Base-by-base conservation (phyloP, 1,140 invertebrate genomes). In the Caerostris darwini region DNA sequence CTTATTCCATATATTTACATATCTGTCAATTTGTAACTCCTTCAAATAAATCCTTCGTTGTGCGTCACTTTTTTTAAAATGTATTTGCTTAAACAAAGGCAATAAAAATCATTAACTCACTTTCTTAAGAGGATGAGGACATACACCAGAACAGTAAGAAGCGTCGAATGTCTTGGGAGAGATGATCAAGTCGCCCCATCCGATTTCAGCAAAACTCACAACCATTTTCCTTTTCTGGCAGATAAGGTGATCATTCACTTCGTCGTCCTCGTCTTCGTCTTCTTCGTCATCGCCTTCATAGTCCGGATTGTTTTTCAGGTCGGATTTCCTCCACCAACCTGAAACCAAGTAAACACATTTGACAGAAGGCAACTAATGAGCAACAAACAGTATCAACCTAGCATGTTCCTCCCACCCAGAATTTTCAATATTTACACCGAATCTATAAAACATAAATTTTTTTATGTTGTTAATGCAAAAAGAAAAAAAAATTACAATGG, bases 101-200 rank as follows among this genome's bases (percentile, higher is more conserved):
- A 6, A 34, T n/a, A 67, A 67, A 10, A 12, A 6, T 19, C 56
- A 19, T 85, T 17, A 17, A 10, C 90, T 57, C 50, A 94, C 92
- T 69, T 94, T 94, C 57, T 82, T 94, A 3, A 89, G 69, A n/a
- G 92, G 92, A 7, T 94, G 83, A 96, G 98, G 98, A 95, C 99
- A 99, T 96, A 98, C 98, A 5, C 99, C 99, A 95, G 97, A 97
- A 96, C 99, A 99, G 95, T 98, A 99, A 96, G 98, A 99, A 0
- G 98, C 98, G 19, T 98, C 97, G 95, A 98, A 99, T 12, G 98
- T 98, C 95, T 98, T 98, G 3, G 98, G 98, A 6, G 98, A 98
- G 89, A 99, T 99, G 89, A 99, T 99, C 98, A 98, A 99, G 96
- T 99, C 98, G 95, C 98, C 98, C 99, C 99, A 99, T 50, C 99